Percentiles rank a stretch among this genome's conserved stretches.
Evolutionary conservation across 2,113 vertebrate species (phyloP).

Genomic region (Stigmatopora argus): DNA sequence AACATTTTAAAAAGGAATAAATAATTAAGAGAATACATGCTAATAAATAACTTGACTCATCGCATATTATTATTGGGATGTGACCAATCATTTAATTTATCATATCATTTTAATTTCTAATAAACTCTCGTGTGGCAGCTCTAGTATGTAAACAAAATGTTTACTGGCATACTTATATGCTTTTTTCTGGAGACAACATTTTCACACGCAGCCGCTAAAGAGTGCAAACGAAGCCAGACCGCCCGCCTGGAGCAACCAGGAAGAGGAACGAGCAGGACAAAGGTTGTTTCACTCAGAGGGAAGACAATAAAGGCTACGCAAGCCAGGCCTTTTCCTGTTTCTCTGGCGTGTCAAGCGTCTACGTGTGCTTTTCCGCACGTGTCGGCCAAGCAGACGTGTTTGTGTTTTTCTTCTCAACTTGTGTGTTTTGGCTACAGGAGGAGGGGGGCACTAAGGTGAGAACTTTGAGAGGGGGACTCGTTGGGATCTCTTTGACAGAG

Average conservation of each 20-base stretch:
- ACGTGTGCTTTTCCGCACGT: conserved; percentile 41
- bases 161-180: too few relatives aligned
- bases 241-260: conserved; percentile 19
- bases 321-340: conserved; percentile 60
- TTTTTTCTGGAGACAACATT: too few relatives aligned
- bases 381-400: conserved; percentile 34
- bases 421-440: conserved; percentile 51
- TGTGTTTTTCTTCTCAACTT: conserved; percentile 51
- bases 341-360: conserved; percentile 35
- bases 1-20: too few relatives aligned
- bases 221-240: too few relatives aligned
- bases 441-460: conserved; percentile 17
- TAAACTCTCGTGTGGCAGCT: too few relatives aligned
- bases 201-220: too few relatives aligned
- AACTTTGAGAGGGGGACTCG: conserved; percentile 27
- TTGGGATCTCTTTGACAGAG: conserved; percentile 32
- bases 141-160: too few relatives aligned
- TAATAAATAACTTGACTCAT: too few relatives aligned
- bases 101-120: too few relatives aligned
- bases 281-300: conserved; percentile 60
- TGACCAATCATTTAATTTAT: too few relatives aligned
- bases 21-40: too few relatives aligned
- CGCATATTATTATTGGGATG: too few relatives aligned
- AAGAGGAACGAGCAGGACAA: conserved; percentile 57
- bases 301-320: conserved; percentile 52